Percentiles rank a stretch among this genome's conserved stretches.
These are phyloP conservation scores for Phataginus tricuspis DNA, from an alignment of 2,797 vertebrate genomes.

Conservation along the genomic window DNA sequence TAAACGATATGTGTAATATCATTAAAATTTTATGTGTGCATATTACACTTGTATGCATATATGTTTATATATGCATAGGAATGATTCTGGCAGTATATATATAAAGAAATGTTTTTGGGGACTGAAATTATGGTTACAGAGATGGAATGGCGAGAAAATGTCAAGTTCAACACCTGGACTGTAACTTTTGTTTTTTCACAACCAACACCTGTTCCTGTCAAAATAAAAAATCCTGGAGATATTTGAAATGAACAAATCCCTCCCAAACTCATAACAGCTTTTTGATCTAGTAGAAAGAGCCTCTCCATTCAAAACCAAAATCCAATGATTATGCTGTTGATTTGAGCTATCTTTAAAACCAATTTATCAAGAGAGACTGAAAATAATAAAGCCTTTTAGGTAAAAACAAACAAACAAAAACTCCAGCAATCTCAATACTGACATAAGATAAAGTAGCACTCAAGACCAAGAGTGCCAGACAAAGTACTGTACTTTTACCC, in stretches of 20 bases:
- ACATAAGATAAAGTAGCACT: background rate
- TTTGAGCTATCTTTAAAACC: background rate
- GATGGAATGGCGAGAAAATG: background rate
- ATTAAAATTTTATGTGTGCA: background rate
- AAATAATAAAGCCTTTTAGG: conserved; percentile 13
- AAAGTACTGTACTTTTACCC: background rate
- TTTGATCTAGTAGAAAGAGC: background rate
- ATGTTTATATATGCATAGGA: background rate
- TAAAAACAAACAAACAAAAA: conserved; percentile 9
- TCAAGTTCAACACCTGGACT: background rate
- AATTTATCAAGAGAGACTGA: background rate
- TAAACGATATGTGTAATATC: background rate
- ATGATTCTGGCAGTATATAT: background rate
- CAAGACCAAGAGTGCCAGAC: background rate
- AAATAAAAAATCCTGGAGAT: conserved; percentile 34
- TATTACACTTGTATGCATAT: background rate
- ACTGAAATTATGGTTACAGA: background rate
- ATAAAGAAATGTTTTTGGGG: background rate
- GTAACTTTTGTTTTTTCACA: background rate
- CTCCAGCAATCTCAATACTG: background rate
- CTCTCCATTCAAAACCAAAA: background rate
- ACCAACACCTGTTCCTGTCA: conserved; percentile 20
- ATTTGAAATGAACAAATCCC: conserved; percentile 47
- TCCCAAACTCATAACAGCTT: conserved; percentile 2
- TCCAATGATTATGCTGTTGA: background rate